Conservation (phyloP, 2,113 vertebrate genomes). For the Microtus pennsylvanicus region DNA sequence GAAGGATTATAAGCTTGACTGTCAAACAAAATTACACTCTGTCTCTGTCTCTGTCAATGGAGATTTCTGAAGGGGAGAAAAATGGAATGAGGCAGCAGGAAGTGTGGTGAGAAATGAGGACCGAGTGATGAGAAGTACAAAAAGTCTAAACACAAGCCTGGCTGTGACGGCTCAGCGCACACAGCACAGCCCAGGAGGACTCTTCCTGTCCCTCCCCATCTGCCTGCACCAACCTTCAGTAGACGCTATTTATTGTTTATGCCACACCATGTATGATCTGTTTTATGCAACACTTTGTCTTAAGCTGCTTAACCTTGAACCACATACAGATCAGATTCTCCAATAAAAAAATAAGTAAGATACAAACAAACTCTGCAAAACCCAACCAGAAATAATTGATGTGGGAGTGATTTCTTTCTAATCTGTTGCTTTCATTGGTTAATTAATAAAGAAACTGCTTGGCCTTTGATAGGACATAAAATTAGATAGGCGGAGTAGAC, state of each 20-base stretch:
- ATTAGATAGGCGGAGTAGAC: no score
- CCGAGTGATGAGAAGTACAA: neutral
- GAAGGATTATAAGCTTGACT: slow-evolving; percentile 1
- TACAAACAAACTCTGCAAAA: neutral
- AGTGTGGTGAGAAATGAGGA: neutral
- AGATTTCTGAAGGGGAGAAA: slow-evolving; percentile 12
- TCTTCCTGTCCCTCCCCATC: neutral
- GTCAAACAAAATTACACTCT: neutral
- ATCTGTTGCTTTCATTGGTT: no score
- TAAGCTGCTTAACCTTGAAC: neutral
- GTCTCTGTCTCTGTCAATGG: neutral
- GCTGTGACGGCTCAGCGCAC: fast-evolving
- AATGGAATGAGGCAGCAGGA: neutral
- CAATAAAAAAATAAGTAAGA: neutral
- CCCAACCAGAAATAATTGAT: neutral
- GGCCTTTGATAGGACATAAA: no score
- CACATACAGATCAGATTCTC: neutral
- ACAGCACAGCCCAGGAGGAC: neutral
- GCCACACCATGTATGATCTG: neutral
- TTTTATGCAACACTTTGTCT: neutral
- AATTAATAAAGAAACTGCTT: no score
- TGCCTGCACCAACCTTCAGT: neutral
- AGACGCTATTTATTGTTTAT: no score
- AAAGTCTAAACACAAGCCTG: neutral
- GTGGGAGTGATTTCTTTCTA: no score